A percentile compares a stretch with the other conserved stretches of the same genome.
Evolutionary conservation across 2,113 vertebrate species (phyloP).

Genomic region (western clawed frog (Xenopus tropicalis)): UCB_Xtro_10.0 CM004448.2:137269501-137270000

Average conservation of each 20-base stretch:
- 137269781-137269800: no score
- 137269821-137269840: no score
- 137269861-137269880: background rate
- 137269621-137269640: background rate
- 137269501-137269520: background rate
- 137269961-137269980: slow-evolving; percentile 21
- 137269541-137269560: background rate
- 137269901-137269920: background rate
- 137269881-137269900: background rate
- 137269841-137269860: background rate
- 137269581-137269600: background rate
- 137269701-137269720: no score
- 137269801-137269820: no score
- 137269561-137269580: no score
- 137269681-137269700: no score
- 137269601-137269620: background rate
- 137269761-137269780: no score
- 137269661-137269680: no score
- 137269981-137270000: slow-evolving; percentile 38
- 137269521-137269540: background rate
- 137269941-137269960: slow-evolving; percentile 38
- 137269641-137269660: no score
- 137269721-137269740: no score
- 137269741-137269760: no score
- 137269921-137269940: slow-evolving; percentile 23